phyloP scores from a whole-genome alignment of 2,888 invertebrate genomes.

The Epinotia demarniana region DNA sequence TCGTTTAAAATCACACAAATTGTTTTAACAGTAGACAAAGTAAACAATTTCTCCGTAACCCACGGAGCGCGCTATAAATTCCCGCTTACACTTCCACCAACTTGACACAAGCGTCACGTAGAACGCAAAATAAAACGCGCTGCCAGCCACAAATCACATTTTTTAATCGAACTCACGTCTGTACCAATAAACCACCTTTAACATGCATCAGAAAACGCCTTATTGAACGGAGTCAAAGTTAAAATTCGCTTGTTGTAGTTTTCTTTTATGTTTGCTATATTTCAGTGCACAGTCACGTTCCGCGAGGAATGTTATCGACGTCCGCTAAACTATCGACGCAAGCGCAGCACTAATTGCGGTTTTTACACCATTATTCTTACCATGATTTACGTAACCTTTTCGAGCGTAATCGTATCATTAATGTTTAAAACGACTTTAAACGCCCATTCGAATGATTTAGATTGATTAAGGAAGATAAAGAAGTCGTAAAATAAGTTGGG shows the following conservation, averaged over 20 bases:
- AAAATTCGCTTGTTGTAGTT: slow-evolving; percentile 49
- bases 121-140: slow-evolving; percentile 78
- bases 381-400: slow-evolving; percentile 76
- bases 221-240: slow-evolving; percentile 53
- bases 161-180: slow-evolving; percentile 83
- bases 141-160: slow-evolving; percentile 83
- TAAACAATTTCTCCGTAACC: slow-evolving; percentile 7
- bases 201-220: slow-evolving; percentile 45
- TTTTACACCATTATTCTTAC: slow-evolving; percentile 73
- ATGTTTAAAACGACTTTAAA: slow-evolving; percentile 73
- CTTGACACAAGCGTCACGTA: slow-evolving; percentile 77
- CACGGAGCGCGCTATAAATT: slow-evolving; percentile 20
- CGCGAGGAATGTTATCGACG: slow-evolving; percentile 73
- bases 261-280: slow-evolving; percentile 58
- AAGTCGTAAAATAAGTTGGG: neutral
- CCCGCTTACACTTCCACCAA: slow-evolving; percentile 24
- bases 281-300: slow-evolving; percentile 78
- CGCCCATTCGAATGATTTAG: slow-evolving; percentile 71
- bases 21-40: neutral
- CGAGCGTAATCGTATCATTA: slow-evolving; percentile 71
- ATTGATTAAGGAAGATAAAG: slow-evolving; percentile 67
- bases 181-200: slow-evolving; percentile 56
- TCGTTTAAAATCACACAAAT: neutral
- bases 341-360: slow-evolving; percentile 81
- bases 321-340: slow-evolving; percentile 80